These are phyloP conservation scores for Pelmatolapia mariae DNA, from an alignment of 2,113 vertebrate genomes.

Conservation along the genomic window DNA sequence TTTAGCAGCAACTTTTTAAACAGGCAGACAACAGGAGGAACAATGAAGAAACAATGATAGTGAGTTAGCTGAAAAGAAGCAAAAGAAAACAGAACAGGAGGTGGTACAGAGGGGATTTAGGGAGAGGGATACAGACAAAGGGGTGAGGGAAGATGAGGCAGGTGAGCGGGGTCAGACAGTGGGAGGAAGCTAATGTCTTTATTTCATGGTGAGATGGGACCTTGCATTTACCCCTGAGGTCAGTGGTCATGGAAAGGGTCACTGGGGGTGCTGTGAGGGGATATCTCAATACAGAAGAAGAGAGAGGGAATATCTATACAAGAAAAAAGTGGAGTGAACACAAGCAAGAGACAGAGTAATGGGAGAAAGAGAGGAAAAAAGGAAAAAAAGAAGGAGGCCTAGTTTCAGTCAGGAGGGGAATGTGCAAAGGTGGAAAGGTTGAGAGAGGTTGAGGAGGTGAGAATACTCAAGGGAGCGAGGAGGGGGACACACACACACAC, in stretches of 20 bases:
- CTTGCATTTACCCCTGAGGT: constrained; percentile 69
- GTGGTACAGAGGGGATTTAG: constrained; percentile 45
- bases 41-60: background rate
- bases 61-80: background rate
- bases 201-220: constrained; percentile 72
- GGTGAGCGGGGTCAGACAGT: constrained; percentile 65
- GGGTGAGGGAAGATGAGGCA: constrained; percentile 44
- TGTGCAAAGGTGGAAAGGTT: constrained; percentile 56
- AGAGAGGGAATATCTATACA: constrained; percentile 39
- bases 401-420: constrained; percentile 55
- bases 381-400: constrained; percentile 27
- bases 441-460: constrained; percentile 42
- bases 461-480: constrained; percentile 28
- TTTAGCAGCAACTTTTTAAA: background rate
- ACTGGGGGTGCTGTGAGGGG: constrained; percentile 43
- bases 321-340: constrained; percentile 31
- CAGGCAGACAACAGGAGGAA: background rate
- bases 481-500: background rate
- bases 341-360: constrained; percentile 23
- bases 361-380: constrained; percentile 20
- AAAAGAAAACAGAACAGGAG: constrained; percentile 25
- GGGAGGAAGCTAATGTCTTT: constrained; percentile 72
- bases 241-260: constrained; percentile 66
- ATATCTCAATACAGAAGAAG: constrained; percentile 35
- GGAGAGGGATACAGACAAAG: constrained; percentile 28